Percentiles rank a stretch among this genome's conserved stretches.
Conservation (phyloP, 2,888 invertebrate species). For the Leptopterna dolabrata region DNA sequence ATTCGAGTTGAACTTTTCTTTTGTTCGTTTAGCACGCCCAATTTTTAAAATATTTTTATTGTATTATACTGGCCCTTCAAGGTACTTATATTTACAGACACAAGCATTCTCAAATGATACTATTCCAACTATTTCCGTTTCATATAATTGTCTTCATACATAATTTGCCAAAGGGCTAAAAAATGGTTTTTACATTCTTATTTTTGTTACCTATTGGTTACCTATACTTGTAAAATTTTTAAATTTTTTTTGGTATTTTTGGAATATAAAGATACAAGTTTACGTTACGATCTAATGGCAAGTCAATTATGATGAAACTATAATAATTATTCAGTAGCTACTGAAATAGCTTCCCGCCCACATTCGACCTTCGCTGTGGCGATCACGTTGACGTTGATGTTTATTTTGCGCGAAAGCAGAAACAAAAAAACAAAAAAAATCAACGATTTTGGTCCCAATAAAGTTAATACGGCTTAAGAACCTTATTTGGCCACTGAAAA, state of each 20-base stretch:
- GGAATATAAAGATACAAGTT: constrained; percentile 6
- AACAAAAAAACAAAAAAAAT: constrained; percentile 6
- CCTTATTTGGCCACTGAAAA: constrained; percentile 10
- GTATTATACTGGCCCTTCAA: constrained; percentile 51
- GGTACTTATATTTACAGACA: constrained; percentile 51
- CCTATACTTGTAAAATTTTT: neutral
- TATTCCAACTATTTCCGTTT: neutral
- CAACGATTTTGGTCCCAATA: constrained; percentile 45
- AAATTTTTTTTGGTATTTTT: neutral
- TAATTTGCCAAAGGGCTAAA: neutral
- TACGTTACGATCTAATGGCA: constrained; percentile 31
- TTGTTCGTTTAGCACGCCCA: neutral
- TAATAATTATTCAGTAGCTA: neutral
- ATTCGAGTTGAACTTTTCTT: neutral
- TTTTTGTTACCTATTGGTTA: neutral
- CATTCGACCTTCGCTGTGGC: neutral
- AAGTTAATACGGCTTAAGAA: constrained; percentile 42
- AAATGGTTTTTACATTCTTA: neutral
- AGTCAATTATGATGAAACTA: constrained; percentile 27
- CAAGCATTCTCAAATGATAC: constrained; percentile 2
- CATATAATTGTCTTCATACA: neutral
- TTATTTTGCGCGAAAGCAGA: neutral
- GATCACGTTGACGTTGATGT: neutral
- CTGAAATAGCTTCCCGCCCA: constrained; percentile 5
- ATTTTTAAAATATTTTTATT: constrained; percentile 51